Evolutionary conservation across 2,888 invertebrate genomes (phyloP).

Genomic region (Eupithecia centaureata): DNA sequence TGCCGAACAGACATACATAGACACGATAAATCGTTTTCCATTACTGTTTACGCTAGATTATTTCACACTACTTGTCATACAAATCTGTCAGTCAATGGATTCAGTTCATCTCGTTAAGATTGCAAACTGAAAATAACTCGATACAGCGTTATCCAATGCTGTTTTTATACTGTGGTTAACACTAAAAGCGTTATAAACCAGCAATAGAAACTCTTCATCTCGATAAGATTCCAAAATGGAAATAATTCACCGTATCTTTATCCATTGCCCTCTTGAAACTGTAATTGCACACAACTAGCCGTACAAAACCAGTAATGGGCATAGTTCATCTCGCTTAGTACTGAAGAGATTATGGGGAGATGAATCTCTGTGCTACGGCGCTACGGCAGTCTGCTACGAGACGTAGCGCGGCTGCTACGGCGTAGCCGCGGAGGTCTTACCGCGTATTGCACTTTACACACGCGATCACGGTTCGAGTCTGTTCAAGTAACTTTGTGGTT

Average conservation of each 20-base stretch:
- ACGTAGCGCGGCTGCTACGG: slow-evolving; percentile 71
- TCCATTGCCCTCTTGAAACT: background rate
- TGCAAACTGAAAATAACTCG: background rate
- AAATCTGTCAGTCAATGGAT: background rate
- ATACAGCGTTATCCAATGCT: background rate
- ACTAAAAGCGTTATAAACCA: no score
- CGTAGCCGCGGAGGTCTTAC: slow-evolving; percentile 44
- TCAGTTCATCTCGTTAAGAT: slow-evolving; percentile 1
- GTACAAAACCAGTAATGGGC: background rate
- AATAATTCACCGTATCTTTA: background rate
- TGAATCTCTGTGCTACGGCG: slow-evolving; percentile 65
- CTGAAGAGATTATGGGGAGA: slow-evolving; percentile 16
- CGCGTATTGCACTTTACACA: slow-evolving; percentile 51
- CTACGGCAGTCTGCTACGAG: slow-evolving; percentile 76
- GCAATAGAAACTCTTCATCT: background rate
- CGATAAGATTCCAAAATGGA: background rate
- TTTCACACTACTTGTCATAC: background rate
- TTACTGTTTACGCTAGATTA: background rate
- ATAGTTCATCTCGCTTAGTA: slow-evolving; percentile 1
- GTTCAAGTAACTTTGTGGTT: slow-evolving; percentile 18
- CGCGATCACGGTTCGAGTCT: slow-evolving; percentile 50
- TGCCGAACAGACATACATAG: background rate
- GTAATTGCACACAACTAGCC: background rate
- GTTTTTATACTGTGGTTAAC: background rate
- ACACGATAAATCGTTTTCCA: background rate